Percentiles rank a stretch among this genome's conserved stretches.
These are phyloP conservation scores for Chinchilla lanigera DNA, from an alignment of 2,113 vertebrate genomes.

Conservation along the genomic window DNA sequence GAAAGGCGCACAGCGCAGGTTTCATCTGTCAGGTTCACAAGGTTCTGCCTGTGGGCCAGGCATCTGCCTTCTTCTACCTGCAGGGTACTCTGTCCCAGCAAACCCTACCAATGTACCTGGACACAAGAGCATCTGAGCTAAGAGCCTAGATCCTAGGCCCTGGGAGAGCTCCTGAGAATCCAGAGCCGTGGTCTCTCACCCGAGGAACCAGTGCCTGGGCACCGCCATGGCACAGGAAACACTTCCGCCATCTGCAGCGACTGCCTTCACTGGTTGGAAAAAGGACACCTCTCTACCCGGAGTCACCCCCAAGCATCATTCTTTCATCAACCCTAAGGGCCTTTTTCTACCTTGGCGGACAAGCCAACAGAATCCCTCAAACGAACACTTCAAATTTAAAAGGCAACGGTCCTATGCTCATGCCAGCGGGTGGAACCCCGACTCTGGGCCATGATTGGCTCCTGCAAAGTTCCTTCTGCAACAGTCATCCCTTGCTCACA, in stretches of 20 bases:
- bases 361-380: conserved; percentile 58
- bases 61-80: not conserved
- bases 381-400: conserved; percentile 58
- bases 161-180: not conserved
- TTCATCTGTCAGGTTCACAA: rapidly evolving
- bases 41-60: not conserved
- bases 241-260: not conserved
- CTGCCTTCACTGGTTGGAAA: not conserved
- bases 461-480: not conserved
- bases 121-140: not conserved
- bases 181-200: not conserved
- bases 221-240: not conserved
- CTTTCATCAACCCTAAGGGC: not conserved
- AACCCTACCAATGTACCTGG: not conserved
- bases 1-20: not conserved
- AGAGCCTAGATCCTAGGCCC: not conserved
- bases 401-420: conserved; percentile 50
- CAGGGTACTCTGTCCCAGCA: not conserved
- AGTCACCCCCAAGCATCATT: not conserved
- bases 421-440: not conserved
- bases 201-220: not conserved
- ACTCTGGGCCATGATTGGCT: not conserved
- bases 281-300: not conserved
- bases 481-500: not conserved
- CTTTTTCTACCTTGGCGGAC: not conserved